Base-by-base conservation (phyloP, 2,113 vertebrate species). In the Ammospiza caudacuta region DNA sequence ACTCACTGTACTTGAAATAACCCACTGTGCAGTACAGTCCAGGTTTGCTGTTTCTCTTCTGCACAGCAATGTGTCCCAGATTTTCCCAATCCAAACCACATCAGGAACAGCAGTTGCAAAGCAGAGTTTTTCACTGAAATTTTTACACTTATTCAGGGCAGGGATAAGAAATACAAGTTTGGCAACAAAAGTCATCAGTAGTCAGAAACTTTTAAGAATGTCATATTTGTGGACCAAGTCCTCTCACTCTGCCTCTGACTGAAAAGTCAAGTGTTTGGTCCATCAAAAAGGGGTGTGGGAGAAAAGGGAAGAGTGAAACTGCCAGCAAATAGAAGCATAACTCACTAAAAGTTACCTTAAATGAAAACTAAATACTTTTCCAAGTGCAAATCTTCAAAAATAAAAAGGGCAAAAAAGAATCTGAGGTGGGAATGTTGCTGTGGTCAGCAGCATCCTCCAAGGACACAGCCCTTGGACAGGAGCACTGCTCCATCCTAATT, bases 221-320 rank as follows among this genome's bases (percentile, higher is more conserved):
- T 23, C 0, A 0, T 18, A 3, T 49, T 44, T 2, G 1, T 41
- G 44, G 16, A 31, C 29, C 22, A 22, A 5, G 7, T 79, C 19
- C 17, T 49, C 33, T 57, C 35, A 25, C 31, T 22, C 9, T n/a
- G 41, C 28, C 44, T 51, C 49, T 69, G 69, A 51, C 28, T 58
- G 31, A 57, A 39, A 73, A 80, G 73, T 39, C 61, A 27, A 6
- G 47, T 1, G 0, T 52, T 78, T 54, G 3, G 9, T 43, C 31
- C n/a, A 63, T 86, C 54, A 61, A 27, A 27, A 49, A 67, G 5
- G 13, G 5, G 3, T 15, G 6, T 62, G 23, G 15, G 29, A 75
- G 52, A 72, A 19, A 75, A 77, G 6, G 27, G 20, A 66, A 73
- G 21, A 63, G 47, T 35, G 35, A 86, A 70, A 54, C 8, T 15